Evolutionary conservation across 53 echinoderm and acorn worm species (phyloP), one percentile per base, ranked within the genome.

Genomic region (Paracentrotus lividus): DNA sequence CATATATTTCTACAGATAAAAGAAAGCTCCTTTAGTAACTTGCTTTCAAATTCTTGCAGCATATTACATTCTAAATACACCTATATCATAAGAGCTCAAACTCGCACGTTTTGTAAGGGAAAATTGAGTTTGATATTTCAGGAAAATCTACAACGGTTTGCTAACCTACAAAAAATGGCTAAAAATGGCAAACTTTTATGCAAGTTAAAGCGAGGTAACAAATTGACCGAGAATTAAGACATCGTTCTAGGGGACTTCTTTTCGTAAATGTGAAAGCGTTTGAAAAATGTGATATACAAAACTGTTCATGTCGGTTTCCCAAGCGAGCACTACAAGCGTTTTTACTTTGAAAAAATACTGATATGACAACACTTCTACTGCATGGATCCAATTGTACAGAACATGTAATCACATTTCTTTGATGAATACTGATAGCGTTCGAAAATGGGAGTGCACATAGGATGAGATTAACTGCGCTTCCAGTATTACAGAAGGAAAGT

Each of bases 1-100:
- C 60, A 75, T 90, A 75, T 38, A 90, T 75, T 52, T 49, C 33
- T 72, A 90, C 36, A 90, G 58, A 72, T 51, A 90, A 53, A 88
- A 59, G 55, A 66, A 90, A n/a, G 31, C 23, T 52, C 69, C 45
- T 14, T 45, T 40, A n/a, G 10, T 49, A 72, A 90, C 23, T 42
- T 49, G 3, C 33, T 56, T 20, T 42, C 47, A 65, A 34, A n/a
- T 23, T 8, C 43, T 64, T 44, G 23, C 89, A 60, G 26, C 12
- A 8, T 34, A 65, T 27, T 26, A 27, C 38, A 57, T 51, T 29
- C 87, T 8, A 36, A n/a, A 65, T 8, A 64, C 89, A 65, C 89
- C 5, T 24, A n/a, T 27, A 60, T 65, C 89, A 42, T 14, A 56
- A 61, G 0, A 56, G 47, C 75, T 29, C 91, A 54, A 21, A 69